Percentiles rank a stretch among this genome's conserved stretches.
These are phyloP conservation scores for Nomada goodeniana DNA, from an alignment of 2,888 invertebrate species.

Conservation along the genomic window DNA sequence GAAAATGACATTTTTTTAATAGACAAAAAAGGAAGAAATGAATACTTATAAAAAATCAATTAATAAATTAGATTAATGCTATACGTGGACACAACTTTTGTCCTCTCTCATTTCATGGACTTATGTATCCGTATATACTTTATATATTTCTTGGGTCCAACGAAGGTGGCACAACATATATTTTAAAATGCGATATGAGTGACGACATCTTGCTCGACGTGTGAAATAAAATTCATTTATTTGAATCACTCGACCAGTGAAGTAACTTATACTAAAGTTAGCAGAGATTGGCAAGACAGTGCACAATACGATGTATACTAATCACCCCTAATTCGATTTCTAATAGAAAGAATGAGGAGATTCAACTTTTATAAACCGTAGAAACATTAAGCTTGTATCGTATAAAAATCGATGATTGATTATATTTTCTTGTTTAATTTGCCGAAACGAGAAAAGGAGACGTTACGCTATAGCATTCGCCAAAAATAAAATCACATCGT, in stretches of 20 bases:
- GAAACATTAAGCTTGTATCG: background rate
- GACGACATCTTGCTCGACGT: slow-evolving; percentile 12
- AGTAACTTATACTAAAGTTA: slow-evolving; percentile 15
- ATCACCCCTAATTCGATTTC: background rate
- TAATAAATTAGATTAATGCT: background rate
- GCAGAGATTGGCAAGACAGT: slow-evolving; percentile 18
- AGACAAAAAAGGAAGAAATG: background rate
- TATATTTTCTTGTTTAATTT: background rate
- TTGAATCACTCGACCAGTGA: slow-evolving; percentile 19
- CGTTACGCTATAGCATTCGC: slow-evolving; percentile 18
- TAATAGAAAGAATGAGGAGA: background rate
- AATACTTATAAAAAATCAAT: background rate
- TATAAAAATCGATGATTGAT: background rate
- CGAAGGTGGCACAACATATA: background rate
- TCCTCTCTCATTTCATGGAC: background rate
- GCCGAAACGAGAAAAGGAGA: background rate
- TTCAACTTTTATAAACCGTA: background rate
- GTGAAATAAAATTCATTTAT: slow-evolving; percentile 12
- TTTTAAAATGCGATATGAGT: slow-evolving; percentile 11
- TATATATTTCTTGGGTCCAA: background rate
- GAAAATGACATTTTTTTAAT: background rate
- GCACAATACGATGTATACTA: background rate
- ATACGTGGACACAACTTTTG: background rate
- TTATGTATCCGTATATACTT: background rate
- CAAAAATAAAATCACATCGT: slow-evolving; percentile 55